Base-by-base conservation (phyloP, 2,888 invertebrate species). In the Plusia festucae region DNA sequence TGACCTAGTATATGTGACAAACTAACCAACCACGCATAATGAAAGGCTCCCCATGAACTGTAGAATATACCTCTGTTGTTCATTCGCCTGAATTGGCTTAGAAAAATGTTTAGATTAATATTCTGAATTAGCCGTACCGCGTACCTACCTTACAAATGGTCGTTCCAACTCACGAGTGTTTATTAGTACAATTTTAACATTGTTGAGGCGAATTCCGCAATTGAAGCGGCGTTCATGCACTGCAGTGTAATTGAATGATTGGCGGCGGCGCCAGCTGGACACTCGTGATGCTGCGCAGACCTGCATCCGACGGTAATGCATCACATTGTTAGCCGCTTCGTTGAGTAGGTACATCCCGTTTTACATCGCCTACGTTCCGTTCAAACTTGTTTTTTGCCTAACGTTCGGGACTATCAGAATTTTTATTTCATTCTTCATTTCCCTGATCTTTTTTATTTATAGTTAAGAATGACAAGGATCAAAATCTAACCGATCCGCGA, bases 191-290 rank as follows among this genome's bases (percentile, higher is more conserved):
- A 76, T 77, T 74, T 81, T 70, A 76, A 77, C 70, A 82, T 80
- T 76, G 79, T 83, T 85, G 82, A 81, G 82, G 84, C 79, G 81
- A 79, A 83, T 84, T 82, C 83, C 75, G 80, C 85, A 90, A 91
- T 90, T 91, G 89, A 85, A 69, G 66, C 76, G 76, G 66, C 76
- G 76, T 85, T 77, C 82, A 79, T 78, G 79, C 83, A 81, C 79
- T 81, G 83, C 82, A 82, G 46, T 79, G 84, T 89, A 92, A 93
- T 93, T 92, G 91, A 89, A 91, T 90, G 91, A 93, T 93, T 93
- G 90, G 79, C 85, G 70, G 88, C 88, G 88, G 90, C 92, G 93
- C 92, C 93, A 89, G 82, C 77, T 87, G 85, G 88, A 87, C 89
- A 90, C 90, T 91, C 89, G 85, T 91, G 92, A 93, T 85, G 88